Conservation (phyloP, 2,797 vertebrate genomes). For the Orientallactaga sibirica region DNA sequence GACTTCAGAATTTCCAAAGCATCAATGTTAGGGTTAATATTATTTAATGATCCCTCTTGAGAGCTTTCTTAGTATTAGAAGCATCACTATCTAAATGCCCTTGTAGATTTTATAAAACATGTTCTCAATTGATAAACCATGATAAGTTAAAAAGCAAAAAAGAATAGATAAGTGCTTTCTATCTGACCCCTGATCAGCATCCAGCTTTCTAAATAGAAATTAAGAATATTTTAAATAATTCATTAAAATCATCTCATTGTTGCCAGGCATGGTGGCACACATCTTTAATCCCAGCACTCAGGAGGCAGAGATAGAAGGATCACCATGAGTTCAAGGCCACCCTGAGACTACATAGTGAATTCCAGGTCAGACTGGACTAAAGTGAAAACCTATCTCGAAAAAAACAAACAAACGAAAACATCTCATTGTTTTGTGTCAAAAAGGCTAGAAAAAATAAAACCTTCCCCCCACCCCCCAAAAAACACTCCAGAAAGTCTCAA, state of each 20-base stretch:
- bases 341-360: too few relatives aligned
- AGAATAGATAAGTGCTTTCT: not conserved
- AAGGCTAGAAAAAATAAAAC: not conserved
- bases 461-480: not conserved
- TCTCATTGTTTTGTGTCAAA: not conserved
- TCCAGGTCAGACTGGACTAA: too few relatives aligned
- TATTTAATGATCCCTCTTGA: slow-evolving; percentile 8
- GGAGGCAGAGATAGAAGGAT: too few relatives aligned
- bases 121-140: not conserved
- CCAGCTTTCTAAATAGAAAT: slow-evolving; percentile 49
- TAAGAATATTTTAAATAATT: not conserved
- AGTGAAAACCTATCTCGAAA: too few relatives aligned
- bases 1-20: not conserved
- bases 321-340: too few relatives aligned
- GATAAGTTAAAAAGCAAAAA: slow-evolving; percentile 29
- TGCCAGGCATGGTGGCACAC: not conserved
- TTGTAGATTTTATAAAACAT: not conserved
- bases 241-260: not conserved
- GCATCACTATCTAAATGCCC: not conserved
- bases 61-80: not conserved
- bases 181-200: not conserved
- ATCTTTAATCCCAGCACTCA: too few relatives aligned
- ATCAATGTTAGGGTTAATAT: not conserved
- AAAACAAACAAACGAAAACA: not conserved
- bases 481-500: slow-evolving; percentile 30